These are phyloP conservation scores for Dicrurus megarhynchus DNA, from an alignment of 2,113 vertebrate species.

Conservation along the genomic window DNA sequence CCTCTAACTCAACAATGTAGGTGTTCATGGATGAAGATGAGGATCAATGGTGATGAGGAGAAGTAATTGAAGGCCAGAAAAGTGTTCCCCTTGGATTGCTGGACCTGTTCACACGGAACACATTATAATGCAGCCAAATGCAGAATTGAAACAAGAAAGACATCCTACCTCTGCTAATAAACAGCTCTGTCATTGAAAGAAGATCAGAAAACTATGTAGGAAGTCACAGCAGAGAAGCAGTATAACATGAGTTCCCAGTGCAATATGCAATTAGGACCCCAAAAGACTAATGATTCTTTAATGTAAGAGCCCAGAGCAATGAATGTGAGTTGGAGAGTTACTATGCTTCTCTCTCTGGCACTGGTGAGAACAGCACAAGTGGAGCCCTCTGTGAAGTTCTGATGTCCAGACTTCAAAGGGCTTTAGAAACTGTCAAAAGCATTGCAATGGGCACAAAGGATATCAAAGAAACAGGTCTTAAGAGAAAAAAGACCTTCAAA, in stretches of 20 bases:
- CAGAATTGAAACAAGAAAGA: background rate
- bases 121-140: background rate
- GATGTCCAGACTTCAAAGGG: background rate
- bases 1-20: background rate
- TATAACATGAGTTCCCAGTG: background rate
- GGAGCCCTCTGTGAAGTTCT: background rate
- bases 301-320: background rate
- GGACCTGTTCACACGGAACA: background rate
- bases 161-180: background rate
- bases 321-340: background rate
- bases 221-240: background rate
- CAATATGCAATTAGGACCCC: background rate
- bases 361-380: background rate
- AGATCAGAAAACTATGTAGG: background rate
- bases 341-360: background rate
- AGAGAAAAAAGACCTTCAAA: background rate
- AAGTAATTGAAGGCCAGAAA: background rate
- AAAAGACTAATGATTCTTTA: background rate
- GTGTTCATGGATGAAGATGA: background rate
- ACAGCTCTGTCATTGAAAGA: background rate
- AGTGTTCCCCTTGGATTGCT: background rate
- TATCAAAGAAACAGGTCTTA: background rate
- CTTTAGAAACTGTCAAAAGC: background rate
- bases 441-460: background rate
- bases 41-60: background rate